phyloP scores from a whole-genome alignment of 2,888 invertebrate species.

The Perizoma affinitatum region DNA sequence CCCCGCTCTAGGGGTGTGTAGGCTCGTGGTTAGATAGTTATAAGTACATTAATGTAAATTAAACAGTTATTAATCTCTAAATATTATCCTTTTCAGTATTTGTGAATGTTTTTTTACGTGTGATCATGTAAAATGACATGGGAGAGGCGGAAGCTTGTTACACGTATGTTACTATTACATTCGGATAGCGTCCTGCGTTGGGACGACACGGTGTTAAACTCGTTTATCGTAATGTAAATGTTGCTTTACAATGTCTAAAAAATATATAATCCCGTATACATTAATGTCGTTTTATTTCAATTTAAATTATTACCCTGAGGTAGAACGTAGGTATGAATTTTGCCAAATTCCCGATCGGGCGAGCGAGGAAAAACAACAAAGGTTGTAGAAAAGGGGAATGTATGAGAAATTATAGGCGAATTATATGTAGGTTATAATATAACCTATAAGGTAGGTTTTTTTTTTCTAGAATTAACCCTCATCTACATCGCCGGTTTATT shows the following conservation, averaged over 20 bases:
- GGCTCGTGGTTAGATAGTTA: slow-evolving; percentile 81
- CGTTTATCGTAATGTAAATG: slow-evolving; percentile 82
- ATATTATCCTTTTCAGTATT: slow-evolving; percentile 81
- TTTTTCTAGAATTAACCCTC: no score
- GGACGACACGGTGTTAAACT: slow-evolving; percentile 67
- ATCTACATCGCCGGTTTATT: no score
- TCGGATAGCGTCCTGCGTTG: slow-evolving; percentile 74
- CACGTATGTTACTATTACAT: slow-evolving; percentile 81
- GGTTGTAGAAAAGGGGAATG: no score
- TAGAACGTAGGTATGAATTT: background rate
- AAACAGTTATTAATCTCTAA: slow-evolving; percentile 79
- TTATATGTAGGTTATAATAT: no score
- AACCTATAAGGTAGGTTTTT: no score
- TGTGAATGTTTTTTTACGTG: slow-evolving; percentile 76
- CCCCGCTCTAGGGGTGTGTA: slow-evolving; percentile 64
- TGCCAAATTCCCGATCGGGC: background rate
- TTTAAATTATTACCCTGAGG: background rate
- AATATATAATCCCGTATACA: slow-evolving; percentile 82
- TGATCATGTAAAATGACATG: slow-evolving; percentile 56
- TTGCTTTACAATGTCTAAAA: slow-evolving; percentile 85
- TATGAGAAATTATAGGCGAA: no score
- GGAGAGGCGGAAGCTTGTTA: slow-evolving; percentile 47
- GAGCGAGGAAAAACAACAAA: no score
- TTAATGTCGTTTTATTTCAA: slow-evolving; percentile 62
- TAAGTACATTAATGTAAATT: slow-evolving; percentile 81